Percentiles rank a stretch among this genome's conserved stretches.
phyloP scores from a whole-genome alignment of 2,888 invertebrate species.

The Schizotus pectinicornis region DNA sequence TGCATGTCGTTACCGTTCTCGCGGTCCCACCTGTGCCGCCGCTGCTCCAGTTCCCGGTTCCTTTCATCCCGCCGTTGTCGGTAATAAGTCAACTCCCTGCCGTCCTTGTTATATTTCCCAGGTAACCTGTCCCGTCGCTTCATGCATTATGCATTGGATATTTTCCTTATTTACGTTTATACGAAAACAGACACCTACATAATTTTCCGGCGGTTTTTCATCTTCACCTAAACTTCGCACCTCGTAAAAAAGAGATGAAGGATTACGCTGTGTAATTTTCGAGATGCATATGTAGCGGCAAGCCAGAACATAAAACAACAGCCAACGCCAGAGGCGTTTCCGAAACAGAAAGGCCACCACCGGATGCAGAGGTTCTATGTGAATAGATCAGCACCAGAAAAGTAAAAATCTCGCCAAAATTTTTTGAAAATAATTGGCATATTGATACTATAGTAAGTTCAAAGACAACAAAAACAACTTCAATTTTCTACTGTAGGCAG shows the following conservation, averaged over 20 bases:
- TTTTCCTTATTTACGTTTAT: conserved; percentile 58
- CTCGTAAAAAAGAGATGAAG: conserved; percentile 33
- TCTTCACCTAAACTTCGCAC: conserved; percentile 16
- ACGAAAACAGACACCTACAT: conserved; percentile 56
- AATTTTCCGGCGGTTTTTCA: conserved; percentile 50
- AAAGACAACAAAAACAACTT: no score
- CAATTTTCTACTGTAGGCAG: no score
- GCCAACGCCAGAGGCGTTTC: no score
- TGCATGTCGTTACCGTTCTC: conserved; percentile 49
- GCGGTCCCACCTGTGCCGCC: conserved; percentile 36
- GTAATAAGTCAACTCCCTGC: conserved; percentile 50
- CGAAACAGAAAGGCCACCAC: no score
- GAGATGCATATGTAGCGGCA: conserved; percentile 33
- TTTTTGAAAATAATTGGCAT: no score
- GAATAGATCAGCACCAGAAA: no score
- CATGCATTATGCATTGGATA: conserved; percentile 59
- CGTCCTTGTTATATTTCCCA: conserved; percentile 47
- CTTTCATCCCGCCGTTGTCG: conserved; percentile 44
- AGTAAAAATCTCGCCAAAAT: no score
- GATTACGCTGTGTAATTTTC: conserved; percentile 39
- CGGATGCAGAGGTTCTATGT: no score
- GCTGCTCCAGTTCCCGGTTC: conserved; percentile 9
- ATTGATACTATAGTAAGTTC: no score
- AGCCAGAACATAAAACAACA: conserved; percentile 39
- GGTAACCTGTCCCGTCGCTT: conserved; percentile 51